Evolutionary conservation across 92 coral and sea anemone species (phyloP), one percentile per base, ranked within the genome.

Genomic region (Phenganax marumi): DNA sequence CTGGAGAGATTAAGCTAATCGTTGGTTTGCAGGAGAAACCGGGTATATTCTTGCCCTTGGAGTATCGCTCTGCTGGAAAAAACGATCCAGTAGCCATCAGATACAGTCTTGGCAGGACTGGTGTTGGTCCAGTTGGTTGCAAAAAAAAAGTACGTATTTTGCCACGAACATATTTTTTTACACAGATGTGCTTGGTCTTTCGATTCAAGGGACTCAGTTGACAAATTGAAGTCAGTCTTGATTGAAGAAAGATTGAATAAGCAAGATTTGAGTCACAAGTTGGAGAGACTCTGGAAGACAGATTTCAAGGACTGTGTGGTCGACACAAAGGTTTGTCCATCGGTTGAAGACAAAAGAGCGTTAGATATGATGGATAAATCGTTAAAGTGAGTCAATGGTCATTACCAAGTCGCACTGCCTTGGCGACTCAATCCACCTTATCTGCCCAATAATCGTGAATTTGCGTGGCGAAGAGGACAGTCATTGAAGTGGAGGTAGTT

Each of bases 361-460:
- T 26, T 88, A 62, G 79, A 56, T 12, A 10, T 51, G 12, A 84
- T 77, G 91, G 89, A 75, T 81, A 60, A 80, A 71, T 50, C 86
- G 5, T 49, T 83, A 33, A 70, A 84, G 84, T 57, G 51, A 55
- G 87, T 82, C 6, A 75, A 63, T n/a, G 52, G 63, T 54, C 84
- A 83, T 68, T 84, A 63, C 46, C 89, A 87, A 51, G 89, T 89
- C 17, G 89, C 87, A 39, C 54, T 84, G 53, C 91, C 86, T 11
- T 85, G 88, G 91, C 70, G 86, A 17, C 52, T 47, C 26, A 78
- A 81, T 6, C 84, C 77, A 16, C 91, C 91, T 2, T 56, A 54
- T 17, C 52, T 86, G 57, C 89, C 87, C 12, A 79, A 88, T 84
- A 85, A 88, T 73, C 68, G 55, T 16, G 57, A 23, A 9, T 58